Percentiles rank a stretch among this genome's conserved stretches.
phyloP scores from a whole-genome alignment of 2,113 vertebrate genomes.

The Muscicapa adusta region DNA sequence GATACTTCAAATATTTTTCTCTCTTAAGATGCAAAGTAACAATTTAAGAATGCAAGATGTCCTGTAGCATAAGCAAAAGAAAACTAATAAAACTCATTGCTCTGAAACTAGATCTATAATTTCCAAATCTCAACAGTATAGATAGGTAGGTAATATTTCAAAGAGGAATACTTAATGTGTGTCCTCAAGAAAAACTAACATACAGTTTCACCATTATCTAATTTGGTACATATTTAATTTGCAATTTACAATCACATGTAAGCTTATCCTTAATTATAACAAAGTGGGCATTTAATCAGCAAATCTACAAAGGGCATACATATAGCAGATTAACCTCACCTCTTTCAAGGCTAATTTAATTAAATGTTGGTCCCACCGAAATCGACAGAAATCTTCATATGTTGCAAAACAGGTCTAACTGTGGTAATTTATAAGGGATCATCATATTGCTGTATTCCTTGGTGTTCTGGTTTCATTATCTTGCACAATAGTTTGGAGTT shows the following conservation, averaged over 20 bases:
- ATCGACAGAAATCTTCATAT: neutral
- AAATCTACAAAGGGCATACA: neutral
- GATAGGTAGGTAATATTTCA: neutral
- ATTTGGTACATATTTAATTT: conserved; percentile 17
- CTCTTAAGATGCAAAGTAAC: neutral
- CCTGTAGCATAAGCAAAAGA: neutral
- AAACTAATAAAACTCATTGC: neutral
- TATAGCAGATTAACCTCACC: neutral
- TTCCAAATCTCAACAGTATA: neutral
- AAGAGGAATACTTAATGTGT: neutral
- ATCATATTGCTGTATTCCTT: neutral
- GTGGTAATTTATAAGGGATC: neutral
- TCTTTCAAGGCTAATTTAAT: neutral
- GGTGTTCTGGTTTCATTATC: neutral
- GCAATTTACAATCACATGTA: neutral
- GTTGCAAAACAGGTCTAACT: neutral
- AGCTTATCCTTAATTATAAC: neutral
- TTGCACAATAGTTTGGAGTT: neutral
- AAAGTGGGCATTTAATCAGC: neutral
- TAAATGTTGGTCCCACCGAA: neutral
- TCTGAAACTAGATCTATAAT: neutral
- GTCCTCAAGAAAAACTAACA: neutral
- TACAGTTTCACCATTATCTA: neutral
- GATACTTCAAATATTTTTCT: neutral
- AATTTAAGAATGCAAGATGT: conserved; percentile 29